Conservation (phyloP, 2,888 invertebrate species). For the Laspeyria flexula region DNA sequence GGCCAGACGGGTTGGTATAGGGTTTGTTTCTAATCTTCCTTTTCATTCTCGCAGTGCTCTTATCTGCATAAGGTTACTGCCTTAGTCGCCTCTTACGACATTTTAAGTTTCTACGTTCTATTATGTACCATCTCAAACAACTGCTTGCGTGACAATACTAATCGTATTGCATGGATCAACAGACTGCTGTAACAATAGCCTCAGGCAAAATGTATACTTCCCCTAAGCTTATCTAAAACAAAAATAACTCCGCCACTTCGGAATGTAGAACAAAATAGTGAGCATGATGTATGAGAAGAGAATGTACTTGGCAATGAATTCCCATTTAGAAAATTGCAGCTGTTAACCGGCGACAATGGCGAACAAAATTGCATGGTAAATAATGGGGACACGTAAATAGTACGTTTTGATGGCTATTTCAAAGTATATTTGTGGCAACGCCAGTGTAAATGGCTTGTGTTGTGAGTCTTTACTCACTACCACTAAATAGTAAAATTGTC, state of each 20-base stretch:
- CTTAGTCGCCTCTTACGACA: too few species aligned
- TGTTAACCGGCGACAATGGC: neutral
- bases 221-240: neutral
- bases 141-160: too few species aligned
- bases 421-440: neutral
- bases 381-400: neutral
- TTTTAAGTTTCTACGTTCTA: too few species aligned
- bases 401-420: neutral
- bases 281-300: neutral
- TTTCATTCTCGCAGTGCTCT: too few species aligned
- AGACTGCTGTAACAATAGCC: too few species aligned
- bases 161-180: too few species aligned
- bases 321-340: neutral
- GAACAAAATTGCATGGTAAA: neutral
- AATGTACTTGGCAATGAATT: constrained; percentile 2
- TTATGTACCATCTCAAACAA: too few species aligned
- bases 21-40: too few species aligned
- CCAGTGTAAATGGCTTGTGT: neutral
- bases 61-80: too few species aligned
- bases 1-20: too few species aligned
- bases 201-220: too few species aligned
- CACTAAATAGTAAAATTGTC: too few species aligned
- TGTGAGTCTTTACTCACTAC: neutral
- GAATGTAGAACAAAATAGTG: neutral
- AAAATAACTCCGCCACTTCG: neutral